These are phyloP conservation scores for Cliona cf. orientalis DNA, from an alignment of 37 sponge, comb jelly and placozoan genomes.

Conservation along the genomic window DNA sequence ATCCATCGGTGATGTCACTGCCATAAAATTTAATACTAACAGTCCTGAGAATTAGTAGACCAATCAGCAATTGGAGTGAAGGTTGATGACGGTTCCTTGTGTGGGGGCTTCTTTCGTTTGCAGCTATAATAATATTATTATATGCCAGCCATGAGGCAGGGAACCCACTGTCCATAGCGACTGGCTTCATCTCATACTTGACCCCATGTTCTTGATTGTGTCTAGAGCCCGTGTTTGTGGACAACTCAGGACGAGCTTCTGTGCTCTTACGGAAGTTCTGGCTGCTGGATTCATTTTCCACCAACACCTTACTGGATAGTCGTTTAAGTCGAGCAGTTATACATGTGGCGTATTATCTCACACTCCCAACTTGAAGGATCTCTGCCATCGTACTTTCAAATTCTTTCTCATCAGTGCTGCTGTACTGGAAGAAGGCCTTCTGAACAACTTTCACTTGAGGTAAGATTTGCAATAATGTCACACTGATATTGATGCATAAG, in stretches of 20 bases:
- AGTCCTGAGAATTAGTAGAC: too few relatives aligned
- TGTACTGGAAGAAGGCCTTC: not conserved
- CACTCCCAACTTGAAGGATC: not conserved
- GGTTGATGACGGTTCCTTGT: not conserved
- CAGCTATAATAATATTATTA: too few relatives aligned
- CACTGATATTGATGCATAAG: too few relatives aligned
- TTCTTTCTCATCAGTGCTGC: too few relatives aligned
- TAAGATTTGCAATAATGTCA: too few relatives aligned
- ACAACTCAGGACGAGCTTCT: too few relatives aligned
- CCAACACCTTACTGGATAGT: conserved; percentile 16
- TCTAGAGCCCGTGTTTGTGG: too few relatives aligned
- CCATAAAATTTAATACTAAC: too few relatives aligned
- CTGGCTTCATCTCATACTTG: conserved; percentile 18
- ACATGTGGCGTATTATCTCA: not conserved
- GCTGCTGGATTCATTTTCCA: not conserved
- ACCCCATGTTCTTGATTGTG: not conserved
- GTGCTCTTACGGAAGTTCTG: not conserved
- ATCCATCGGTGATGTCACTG: too few relatives aligned
- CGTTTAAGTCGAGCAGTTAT: too few relatives aligned
- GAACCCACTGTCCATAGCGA: conserved; percentile 16
- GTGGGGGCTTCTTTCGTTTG: not conserved
- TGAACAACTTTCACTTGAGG: not conserved
- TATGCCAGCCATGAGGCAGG: not conserved
- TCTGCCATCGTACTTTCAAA: too few relatives aligned
- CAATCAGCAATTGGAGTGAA: too few relatives aligned